phyloP scores from a whole-genome alignment of 2,888 invertebrate species.

The Tetanocera ferruginea region DNA sequence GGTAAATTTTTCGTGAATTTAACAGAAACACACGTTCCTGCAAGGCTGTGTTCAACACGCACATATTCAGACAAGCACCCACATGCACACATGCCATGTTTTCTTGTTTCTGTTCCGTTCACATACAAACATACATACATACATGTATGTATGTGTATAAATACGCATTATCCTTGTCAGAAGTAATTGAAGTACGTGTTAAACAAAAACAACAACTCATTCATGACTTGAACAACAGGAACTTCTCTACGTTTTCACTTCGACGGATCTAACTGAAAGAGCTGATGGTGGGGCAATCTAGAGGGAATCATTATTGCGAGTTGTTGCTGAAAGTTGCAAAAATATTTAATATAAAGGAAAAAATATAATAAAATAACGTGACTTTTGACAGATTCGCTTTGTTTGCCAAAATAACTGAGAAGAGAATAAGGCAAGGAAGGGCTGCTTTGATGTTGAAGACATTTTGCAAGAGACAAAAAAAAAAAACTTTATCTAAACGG shows the following conservation, averaged over 20 bases:
- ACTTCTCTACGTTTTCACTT: not conserved
- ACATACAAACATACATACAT: not conserved
- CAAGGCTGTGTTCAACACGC: not conserved
- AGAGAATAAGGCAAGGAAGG: not conserved
- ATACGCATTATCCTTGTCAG: conserved; percentile 21
- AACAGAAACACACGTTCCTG: too few relatives aligned
- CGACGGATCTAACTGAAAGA: not conserved
- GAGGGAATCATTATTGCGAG: not conserved
- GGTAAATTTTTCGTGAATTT: not conserved
- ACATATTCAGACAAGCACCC: not conserved
- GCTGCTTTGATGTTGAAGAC: not conserved
- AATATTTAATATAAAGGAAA: not conserved
- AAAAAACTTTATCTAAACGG: too few relatives aligned
- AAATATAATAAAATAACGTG: conserved; percentile 26
- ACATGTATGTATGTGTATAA: not conserved
- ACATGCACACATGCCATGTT: not conserved
- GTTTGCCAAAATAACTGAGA: not conserved
- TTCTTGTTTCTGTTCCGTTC: not conserved
- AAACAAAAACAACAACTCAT: conserved; percentile 18
- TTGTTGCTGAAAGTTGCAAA: conserved; percentile 2
- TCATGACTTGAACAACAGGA: not conserved
- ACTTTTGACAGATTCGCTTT: conserved; percentile 12
- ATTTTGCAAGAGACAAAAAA: not conserved
- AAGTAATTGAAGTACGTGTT: conserved; percentile 34
- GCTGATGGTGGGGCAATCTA: not conserved